These are phyloP conservation scores for Pseudobourletiella spinata DNA, from an alignment of 1,140 invertebrate species.

Conservation along the genomic window DNA sequence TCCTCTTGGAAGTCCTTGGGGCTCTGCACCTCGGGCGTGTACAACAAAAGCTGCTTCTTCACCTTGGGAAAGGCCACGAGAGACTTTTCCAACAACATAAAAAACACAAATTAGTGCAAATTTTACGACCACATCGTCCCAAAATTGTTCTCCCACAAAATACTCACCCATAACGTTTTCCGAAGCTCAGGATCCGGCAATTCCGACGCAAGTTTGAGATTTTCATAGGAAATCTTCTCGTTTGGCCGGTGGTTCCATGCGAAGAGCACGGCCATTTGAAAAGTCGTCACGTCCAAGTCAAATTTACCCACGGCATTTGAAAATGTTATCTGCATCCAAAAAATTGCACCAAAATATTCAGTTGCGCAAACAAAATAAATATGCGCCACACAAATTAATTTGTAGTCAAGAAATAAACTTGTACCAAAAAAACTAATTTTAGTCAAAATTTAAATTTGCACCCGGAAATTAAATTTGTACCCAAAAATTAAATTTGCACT, in stretches of 20 bases:
- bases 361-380: slow-evolving; percentile 34
- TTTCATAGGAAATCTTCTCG: slow-evolving; percentile 89
- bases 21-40: slow-evolving; percentile 65
- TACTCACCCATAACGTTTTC: slow-evolving; percentile 81
- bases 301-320: slow-evolving; percentile 85
- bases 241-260: slow-evolving; percentile 91
- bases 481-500: no score
- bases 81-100: no score
- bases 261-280: slow-evolving; percentile 99
- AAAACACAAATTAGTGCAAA: background rate
- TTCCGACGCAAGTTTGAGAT: slow-evolving; percentile 88
- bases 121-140: no score
- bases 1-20: slow-evolving; percentile 91
- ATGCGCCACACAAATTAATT: background rate
- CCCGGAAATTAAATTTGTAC: no score
- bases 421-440: no score
- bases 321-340: slow-evolving; percentile 93
- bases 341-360: no score
- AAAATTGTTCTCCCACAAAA: no score
- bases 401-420: no score
- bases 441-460: no score
- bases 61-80: slow-evolving; percentile 94
- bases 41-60: slow-evolving; percentile 79
- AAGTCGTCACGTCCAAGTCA: slow-evolving; percentile 97
- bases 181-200: slow-evolving; percentile 91